Percentiles rank a stretch among this genome's conserved stretches.
Evolutionary conservation across 2,113 vertebrate genomes (phyloP).

Genomic region (Prinia subflava): DNA sequence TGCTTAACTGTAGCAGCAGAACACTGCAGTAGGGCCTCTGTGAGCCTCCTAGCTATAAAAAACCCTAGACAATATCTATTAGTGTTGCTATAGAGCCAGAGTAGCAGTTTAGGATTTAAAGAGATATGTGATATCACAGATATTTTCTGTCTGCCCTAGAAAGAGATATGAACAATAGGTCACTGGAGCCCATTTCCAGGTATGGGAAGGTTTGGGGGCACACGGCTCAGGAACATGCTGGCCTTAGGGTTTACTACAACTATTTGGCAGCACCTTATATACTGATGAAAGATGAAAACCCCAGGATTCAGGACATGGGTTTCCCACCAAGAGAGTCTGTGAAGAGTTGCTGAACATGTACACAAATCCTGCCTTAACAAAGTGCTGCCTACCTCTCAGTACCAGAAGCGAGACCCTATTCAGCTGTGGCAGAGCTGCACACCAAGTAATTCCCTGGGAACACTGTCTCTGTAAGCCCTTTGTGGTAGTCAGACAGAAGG

Average conservation of each 20-base stretch:
- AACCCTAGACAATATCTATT: neutral
- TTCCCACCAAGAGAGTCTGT: neutral
- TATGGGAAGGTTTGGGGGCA: neutral
- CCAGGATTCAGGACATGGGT: neutral
- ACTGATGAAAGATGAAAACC: neutral
- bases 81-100: constrained; percentile 32
- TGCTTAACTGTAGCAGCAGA: neutral
- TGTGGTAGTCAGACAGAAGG: neutral
- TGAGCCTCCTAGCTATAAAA: neutral
- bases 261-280: neutral
- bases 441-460: neutral
- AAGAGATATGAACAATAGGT: neutral
- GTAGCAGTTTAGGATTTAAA: constrained; percentile 39
- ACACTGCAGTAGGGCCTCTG: neutral
- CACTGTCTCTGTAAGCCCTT: neutral
- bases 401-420: neutral
- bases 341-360: neutral
- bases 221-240: neutral
- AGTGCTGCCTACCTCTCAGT: neutral
- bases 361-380: neutral
- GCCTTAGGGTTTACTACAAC: neutral
- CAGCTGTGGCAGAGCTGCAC: neutral
- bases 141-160: neutral
- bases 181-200: neutral
- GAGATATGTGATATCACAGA: neutral